phyloP scores from a whole-genome alignment of 1,140 invertebrate genomes.

The Dinoponera quadriceps region DNA sequence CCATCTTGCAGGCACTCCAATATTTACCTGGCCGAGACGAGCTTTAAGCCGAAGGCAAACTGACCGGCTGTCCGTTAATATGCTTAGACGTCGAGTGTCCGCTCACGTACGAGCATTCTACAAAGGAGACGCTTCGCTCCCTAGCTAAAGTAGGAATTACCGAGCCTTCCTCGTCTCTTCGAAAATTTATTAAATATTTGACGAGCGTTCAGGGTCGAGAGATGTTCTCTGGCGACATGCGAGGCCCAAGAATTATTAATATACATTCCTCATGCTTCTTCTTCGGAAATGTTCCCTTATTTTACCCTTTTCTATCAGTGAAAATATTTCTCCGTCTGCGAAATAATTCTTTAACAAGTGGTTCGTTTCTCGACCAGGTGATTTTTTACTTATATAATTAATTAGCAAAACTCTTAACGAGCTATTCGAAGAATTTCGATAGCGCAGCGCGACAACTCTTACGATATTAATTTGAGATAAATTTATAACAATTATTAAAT shows the following conservation, averaged over 20 bases:
- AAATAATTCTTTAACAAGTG: not conserved
- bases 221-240: constrained; percentile 3
- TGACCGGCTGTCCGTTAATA: constrained; percentile 44
- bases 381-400: not conserved
- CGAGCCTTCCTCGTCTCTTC: constrained; percentile 37
- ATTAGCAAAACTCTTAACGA: constrained; percentile 1
- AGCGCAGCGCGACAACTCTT: not conserved
- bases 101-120: constrained; percentile 44
- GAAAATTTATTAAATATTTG: constrained; percentile 61
- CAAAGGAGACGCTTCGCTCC: constrained; percentile 24
- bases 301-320: not conserved
- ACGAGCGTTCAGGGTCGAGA: not conserved
- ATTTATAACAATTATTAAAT: constrained; percentile 3
- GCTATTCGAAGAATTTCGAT: not conserved
- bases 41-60: constrained; percentile 55
- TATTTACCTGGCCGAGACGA: constrained; percentile 67
- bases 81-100: constrained; percentile 42
- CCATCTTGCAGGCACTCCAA: constrained; percentile 53
- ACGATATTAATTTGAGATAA: not conserved
- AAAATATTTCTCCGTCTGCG: constrained; percentile 6
- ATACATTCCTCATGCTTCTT: not conserved
- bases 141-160: constrained; percentile 60
- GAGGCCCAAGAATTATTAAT: not conserved
- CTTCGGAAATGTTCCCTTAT: not conserved
- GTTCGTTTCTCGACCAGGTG: not conserved